Base-by-base conservation (phyloP, 92 coral and sea anemone genomes). In the Meandrina meandrites region DNA sequence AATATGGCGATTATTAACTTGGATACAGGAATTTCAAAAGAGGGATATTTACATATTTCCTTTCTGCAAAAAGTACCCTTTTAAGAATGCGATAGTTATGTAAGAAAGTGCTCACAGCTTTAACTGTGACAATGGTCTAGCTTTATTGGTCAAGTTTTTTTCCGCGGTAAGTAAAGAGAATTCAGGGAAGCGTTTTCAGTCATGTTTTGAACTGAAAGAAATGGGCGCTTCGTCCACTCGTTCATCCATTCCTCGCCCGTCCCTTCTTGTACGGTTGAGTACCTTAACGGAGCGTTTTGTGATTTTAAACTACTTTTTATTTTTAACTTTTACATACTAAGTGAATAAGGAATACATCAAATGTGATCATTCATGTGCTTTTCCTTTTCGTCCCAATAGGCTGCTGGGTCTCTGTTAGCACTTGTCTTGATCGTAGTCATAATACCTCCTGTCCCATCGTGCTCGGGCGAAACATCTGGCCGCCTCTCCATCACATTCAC, bases 401-500 rank as follows among this genome's bases (percentile, higher is more conserved):
- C 64, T 24, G 24, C 27, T 37, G 78, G 24, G 1, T 18, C 27
- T 36, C n/a, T 36, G 51, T 24, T 14, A 75, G 10, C 87, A 75
- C 10, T 83, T 60, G 13, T 31, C 30, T 28, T 47, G 57, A 11
- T 73, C 80, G 5, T 24, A 84, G 72, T 84, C 14, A 27, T 24
- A 84, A 21, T 75, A 31, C n/a, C 53, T 58, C 74, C 28, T 36
- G 54, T 84, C 74, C 72, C 64, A 84, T 71, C 81, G n/a, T 19
- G 89, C 19, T n/a, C 32, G 47, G 11, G 85, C 77, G 71, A 91
- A 91, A 66, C 93, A 91, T 4, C 80, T 73, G 18, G 91, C 91
- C 18, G 93, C 93, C 27, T 76, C 86, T 62, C 91, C 73, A 51
- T 91, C 93, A 53, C 93, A 91, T 24, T 83, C 79, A 54, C 93